These are phyloP conservation scores for Cichladusa arquata DNA, from an alignment of 2,113 vertebrate species.

Conservation along the genomic window DNA sequence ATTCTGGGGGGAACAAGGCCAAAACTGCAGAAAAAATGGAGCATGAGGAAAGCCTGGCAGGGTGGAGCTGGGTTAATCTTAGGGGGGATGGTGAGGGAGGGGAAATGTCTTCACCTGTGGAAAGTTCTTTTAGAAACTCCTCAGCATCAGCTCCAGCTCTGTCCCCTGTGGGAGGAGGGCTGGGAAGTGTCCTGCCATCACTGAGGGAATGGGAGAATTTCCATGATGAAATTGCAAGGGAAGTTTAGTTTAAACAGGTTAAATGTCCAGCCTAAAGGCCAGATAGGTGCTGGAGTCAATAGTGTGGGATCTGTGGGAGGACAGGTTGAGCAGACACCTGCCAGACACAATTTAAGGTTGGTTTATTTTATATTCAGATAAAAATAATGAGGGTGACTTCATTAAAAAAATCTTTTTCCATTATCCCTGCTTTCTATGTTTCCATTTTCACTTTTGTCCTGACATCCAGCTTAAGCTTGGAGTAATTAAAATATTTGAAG, in stretches of 20 bases:
- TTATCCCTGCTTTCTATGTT: rapidly evolving
- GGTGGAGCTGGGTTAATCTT: background rate
- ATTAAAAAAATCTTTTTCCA: background rate
- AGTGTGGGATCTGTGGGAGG: background rate
- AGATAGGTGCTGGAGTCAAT: rapidly evolving
- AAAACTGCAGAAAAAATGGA: background rate
- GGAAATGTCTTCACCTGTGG: rapidly evolving
- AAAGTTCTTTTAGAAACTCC: background rate
- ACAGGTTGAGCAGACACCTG: background rate
- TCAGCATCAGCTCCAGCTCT: background rate
- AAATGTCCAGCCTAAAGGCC: background rate
- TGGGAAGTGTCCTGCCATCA: background rate
- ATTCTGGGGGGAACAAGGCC: background rate
- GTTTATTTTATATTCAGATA: background rate
- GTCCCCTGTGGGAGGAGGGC: background rate
- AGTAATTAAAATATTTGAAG: background rate
- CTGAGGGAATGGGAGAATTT: background rate
- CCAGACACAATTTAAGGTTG: background rate
- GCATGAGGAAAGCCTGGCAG: background rate
- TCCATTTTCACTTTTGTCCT: background rate
- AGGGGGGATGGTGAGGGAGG: background rate
- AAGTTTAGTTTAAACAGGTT: background rate
- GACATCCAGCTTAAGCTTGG: background rate
- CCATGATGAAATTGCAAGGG: background rate
- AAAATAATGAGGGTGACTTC: background rate